These are phyloP conservation scores for Chelon labrosus DNA, from an alignment of 2,797 vertebrate species.

Conservation along the genomic window DNA sequence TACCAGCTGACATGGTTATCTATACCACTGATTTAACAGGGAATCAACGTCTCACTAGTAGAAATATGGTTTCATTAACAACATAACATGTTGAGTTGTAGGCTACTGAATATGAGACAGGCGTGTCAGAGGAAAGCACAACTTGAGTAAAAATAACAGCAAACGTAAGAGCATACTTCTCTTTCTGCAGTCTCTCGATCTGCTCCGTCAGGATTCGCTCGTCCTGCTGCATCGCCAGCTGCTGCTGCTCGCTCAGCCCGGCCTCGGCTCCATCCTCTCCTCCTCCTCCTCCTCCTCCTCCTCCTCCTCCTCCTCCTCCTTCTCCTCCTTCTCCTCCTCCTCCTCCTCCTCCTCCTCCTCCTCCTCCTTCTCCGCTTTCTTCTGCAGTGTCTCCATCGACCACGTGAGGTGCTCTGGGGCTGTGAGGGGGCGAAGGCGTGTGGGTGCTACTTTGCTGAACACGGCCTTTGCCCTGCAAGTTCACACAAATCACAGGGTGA, in stretches of 20 bases:
- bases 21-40: neutral
- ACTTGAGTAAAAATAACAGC: too few species aligned
- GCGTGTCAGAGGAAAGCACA: neutral
- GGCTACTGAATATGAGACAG: neutral
- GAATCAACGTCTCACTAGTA: too few species aligned
- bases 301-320: conserved; percentile 21
- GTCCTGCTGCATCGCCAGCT: conserved; percentile 93
- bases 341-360: conserved; percentile 41
- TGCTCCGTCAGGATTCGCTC: conserved; percentile 92
- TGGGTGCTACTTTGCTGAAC: conserved; percentile 80
- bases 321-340: conserved; percentile 18
- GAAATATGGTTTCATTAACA: too few species aligned
- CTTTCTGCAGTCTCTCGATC: conserved; percentile 95
- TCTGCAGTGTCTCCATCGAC: conserved; percentile 78
- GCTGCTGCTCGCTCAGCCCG: conserved; percentile 89
- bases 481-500: conserved; percentile 9
- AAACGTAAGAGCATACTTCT: conserved; percentile 84
- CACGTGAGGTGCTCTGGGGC: conserved; percentile 78
- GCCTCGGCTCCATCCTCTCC: conserved; percentile 78
- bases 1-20: neutral
- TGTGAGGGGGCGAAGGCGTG: conserved; percentile 85
- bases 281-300: conserved; percentile 48
- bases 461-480: conserved; percentile 88
- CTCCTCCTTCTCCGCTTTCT: conserved; percentile 3
- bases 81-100: neutral